Evolutionary conservation across 1,140 invertebrate genomes (phyloP), one percentile per base, ranked within the genome.

Genomic region (Drosophila nikananu): DNA sequence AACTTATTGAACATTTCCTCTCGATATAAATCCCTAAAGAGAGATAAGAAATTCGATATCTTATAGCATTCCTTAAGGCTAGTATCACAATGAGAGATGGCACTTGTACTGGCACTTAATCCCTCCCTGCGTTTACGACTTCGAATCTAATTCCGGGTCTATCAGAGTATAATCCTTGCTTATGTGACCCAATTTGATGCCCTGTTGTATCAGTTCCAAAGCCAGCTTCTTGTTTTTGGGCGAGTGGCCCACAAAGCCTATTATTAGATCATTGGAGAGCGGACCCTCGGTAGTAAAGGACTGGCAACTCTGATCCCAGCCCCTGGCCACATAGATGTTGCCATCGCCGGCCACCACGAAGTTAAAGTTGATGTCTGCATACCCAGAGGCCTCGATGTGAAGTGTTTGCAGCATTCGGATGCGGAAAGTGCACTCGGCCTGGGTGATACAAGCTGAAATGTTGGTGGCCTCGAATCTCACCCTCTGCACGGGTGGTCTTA

Each of bases 311-410:
- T 74, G 94, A 13, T 84, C 94, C 96, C 96, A 97, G 1, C 96
- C 96, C n/a, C 94, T 91, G 2, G 95, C 96, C 87, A 94, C 95
- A 92, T 96, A 97, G 1, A 95, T 94, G 3, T 94, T 94, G 0
- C 96, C 96, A 84, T 97, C 96, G 21, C 96, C 96, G 0, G 96
- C 97, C 9, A 97, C 94, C 8, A 97, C 84, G 82, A 97, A 98
- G 83, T 96, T 97, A 82, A 96, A 96, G 41, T 82, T 95, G n/a
- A 96, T 95, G 77, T 96, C 96, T 21, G 84, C 83, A 93, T 94
- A 93, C 0, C 93, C 74, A 12, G 86, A 92, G 3, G 65, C 75
- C 49, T 95, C 94, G 30, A 96, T 95, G 77, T 96, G 95, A 65
- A 94, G 95, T 3, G 93, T 94, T 90, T 96, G 95, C 19, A 95